phyloP scores from a whole-genome alignment of 2,113 vertebrate genomes.

The Euleptes europaea region DNA sequence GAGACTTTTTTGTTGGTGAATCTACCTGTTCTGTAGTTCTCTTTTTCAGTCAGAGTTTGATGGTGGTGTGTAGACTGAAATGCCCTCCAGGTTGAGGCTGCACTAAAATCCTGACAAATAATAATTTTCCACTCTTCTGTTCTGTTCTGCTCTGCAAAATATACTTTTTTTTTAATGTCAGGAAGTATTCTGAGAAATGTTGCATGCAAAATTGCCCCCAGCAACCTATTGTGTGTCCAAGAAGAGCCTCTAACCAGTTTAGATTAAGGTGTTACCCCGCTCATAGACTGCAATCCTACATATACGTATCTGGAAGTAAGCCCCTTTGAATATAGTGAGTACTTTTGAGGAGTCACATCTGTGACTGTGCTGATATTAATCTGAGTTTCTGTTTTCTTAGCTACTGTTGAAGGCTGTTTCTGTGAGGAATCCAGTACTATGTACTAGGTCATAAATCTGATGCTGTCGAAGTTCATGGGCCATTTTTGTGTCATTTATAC shows the following conservation, averaged over 20 bases:
- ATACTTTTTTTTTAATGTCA: neutral
- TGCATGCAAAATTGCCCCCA: neutral
- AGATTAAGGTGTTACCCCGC: neutral
- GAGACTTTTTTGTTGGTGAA: neutral
- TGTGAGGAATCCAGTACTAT: neutral
- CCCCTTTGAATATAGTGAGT: too few relatives aligned
- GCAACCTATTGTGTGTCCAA: neutral
- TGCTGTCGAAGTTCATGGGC: neutral
- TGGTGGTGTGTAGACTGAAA: neutral
- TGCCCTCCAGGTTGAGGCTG: neutral
- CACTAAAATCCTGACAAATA: neutral
- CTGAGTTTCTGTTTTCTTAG: neutral
- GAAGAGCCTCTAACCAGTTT: neutral
- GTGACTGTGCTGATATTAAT: too few relatives aligned
- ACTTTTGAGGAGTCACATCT: too few relatives aligned
- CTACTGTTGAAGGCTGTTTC: neutral
- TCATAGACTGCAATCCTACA: too few relatives aligned
- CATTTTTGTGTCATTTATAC: neutral
- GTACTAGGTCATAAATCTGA: neutral
- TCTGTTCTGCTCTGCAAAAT: neutral
- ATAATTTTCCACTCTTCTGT: neutral
- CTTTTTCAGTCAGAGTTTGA: neutral
- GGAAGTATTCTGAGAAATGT: neutral
- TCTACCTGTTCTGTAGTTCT: neutral
- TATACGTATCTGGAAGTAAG: too few relatives aligned